Conservation (phyloP, 2,113 vertebrate genomes). For the Regulus satrapa region DNA sequence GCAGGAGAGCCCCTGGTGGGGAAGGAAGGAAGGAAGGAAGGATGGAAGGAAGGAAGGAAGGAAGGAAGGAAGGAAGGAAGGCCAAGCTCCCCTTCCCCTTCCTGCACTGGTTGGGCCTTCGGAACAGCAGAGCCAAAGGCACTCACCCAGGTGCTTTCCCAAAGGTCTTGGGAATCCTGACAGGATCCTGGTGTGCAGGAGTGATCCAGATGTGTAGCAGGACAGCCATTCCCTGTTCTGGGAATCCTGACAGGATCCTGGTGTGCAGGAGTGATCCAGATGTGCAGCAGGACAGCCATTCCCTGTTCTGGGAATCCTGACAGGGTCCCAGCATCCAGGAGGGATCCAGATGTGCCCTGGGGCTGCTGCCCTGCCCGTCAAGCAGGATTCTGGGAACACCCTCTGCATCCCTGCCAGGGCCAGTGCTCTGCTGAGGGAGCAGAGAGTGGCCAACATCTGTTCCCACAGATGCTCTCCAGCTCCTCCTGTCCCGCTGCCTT, state of each 20-base stretch:
- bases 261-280: not conserved
- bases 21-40: not conserved
- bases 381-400: not conserved
- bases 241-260: not conserved
- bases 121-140: not conserved
- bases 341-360: not conserved
- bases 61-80: not conserved
- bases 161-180: not conserved
- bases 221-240: not conserved
- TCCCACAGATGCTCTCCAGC: not conserved
- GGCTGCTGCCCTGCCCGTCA: not conserved
- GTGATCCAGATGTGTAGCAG: not conserved
- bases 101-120: not conserved
- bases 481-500: not conserved
- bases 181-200: not conserved
- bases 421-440: not conserved
- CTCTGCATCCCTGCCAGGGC: fast-evolving
- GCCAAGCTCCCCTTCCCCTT: not conserved
- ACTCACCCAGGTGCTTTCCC: not conserved
- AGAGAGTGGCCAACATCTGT: not conserved
- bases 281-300: not conserved
- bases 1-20: not conserved
- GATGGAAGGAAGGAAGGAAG: no score
- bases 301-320: no score
- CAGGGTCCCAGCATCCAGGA: no score